phyloP scores from a whole-genome alignment of 2,888 invertebrate species.

The Leucophenga maculata region DNA sequence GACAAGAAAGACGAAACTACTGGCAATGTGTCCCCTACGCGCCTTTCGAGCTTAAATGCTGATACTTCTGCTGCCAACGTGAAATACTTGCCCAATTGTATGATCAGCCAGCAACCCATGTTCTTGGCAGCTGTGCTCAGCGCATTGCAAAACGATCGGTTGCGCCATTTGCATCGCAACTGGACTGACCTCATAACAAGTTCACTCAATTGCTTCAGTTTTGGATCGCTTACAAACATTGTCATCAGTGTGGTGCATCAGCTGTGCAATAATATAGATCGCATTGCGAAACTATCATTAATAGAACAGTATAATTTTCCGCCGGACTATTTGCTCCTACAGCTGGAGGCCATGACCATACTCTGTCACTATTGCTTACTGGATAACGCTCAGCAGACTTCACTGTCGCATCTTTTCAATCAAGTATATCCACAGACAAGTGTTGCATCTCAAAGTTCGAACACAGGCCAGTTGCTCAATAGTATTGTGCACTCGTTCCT shows the following conservation, averaged over 20 bases:
- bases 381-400: conserved; percentile 75
- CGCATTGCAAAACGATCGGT: conserved; percentile 81
- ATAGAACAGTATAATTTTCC: conserved; percentile 73
- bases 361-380: conserved; percentile 86
- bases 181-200: conserved; percentile 88
- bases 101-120: conserved; percentile 86
- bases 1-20: conserved; percentile 52
- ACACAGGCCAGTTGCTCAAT: conserved; percentile 83
- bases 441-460: conserved; percentile 74
- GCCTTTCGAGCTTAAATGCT: conserved; percentile 56
- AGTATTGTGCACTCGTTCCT: conserved; percentile 87
- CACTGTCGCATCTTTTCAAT: conserved; percentile 75
- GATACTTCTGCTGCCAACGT: conserved; percentile 69
- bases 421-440: conserved; percentile 75
- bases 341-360: conserved; percentile 84
- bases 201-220: conserved; percentile 85
- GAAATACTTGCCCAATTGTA: conserved; percentile 77
- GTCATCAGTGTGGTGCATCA: conserved; percentile 86
- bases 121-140: conserved; percentile 85
- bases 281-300: conserved; percentile 72
- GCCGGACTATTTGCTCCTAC: conserved; percentile 84
- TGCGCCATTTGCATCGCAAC: conserved; percentile 83
- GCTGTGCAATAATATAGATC: conserved; percentile 81
- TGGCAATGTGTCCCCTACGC: conserved; percentile 67
- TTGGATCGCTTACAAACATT: conserved; percentile 81